phyloP scores from a whole-genome alignment of 2,797 vertebrate species.

The Mus spretus region DNA sequence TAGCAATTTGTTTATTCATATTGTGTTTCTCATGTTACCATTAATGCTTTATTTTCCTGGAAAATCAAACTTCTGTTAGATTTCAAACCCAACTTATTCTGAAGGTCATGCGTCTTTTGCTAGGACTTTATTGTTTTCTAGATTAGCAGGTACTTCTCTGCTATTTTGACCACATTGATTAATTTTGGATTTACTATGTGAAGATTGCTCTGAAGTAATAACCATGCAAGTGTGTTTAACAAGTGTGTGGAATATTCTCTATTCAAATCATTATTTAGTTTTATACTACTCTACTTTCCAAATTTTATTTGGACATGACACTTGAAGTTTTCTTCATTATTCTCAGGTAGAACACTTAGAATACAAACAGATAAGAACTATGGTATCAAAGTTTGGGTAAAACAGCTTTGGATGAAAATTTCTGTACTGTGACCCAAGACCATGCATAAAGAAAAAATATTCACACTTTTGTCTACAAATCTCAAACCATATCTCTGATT shows the following conservation, averaged over 20 bases:
- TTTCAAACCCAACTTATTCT: not conserved
- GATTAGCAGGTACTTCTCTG: too few species aligned
- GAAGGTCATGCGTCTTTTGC: not conserved
- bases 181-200: not conserved
- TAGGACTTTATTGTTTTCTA: not conserved
- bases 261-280: not conserved
- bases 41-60: not conserved
- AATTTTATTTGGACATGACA: not conserved
- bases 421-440: not conserved
- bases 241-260: not conserved
- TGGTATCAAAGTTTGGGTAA: not conserved
- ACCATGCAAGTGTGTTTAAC: not conserved
- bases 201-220: not conserved
- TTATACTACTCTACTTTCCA: not conserved
- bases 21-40: not conserved
- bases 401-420: not conserved
- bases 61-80: not conserved
- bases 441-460: not conserved
- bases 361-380: rapidly evolving
- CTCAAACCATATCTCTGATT: not conserved
- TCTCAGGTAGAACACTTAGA: not conserved
- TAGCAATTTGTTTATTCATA: not conserved
- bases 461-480: not conserved
- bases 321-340: not conserved
- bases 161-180: not conserved